Evolutionary conservation across 1,140 invertebrate genomes (phyloP), one percentile per base, ranked within the genome.

Genomic region (Metaphire vulgaris): DNA sequence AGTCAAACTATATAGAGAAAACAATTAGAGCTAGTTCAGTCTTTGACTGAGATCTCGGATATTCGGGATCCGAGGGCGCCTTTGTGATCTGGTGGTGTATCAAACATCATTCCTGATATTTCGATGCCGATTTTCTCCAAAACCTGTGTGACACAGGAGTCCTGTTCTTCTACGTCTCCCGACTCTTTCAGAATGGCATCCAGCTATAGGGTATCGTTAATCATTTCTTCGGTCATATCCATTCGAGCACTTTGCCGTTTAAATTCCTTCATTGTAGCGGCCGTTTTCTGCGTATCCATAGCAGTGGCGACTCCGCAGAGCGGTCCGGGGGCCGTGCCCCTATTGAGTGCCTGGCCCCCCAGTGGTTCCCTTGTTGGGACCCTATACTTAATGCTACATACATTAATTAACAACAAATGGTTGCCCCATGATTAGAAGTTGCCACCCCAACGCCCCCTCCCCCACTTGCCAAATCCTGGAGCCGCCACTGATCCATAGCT

Each of bases 71-170:
- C 41, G 6, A 56, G 41, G 21, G 41, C 41, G 21, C 41, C 41
- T 56, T 56, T 56, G 41, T 56, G 41, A 56, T 6, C 41, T 56
- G 41, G 21, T 12, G 41, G 41, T 21, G 41, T 21, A 56, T 56
- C 41, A 6, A 56, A 12, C 41, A 56, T 56, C 41, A 94, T 93
- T 83, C 92, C 92, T 79, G 92, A 91, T 73, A 96, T 92, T 87
- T 97, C 95, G 87, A 97, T 97, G 76, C 94, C 95, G 83, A 97
- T 97, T 88, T 97, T 95, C 89, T 96, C 95, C 6, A 97, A 87
- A 14, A 97, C 93, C 87, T 95, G 89, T 81, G 89, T 91, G 1
- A 97, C 91, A 87, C 97, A 90, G 69, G 90, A 90, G 81, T 95
- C 92, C 83, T 90, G 89, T 88, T 96, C 94, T 78, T 93, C 92